phyloP scores from a whole-genome alignment of 2,888 invertebrate genomes.

The Leptopilina myrica region DNA sequence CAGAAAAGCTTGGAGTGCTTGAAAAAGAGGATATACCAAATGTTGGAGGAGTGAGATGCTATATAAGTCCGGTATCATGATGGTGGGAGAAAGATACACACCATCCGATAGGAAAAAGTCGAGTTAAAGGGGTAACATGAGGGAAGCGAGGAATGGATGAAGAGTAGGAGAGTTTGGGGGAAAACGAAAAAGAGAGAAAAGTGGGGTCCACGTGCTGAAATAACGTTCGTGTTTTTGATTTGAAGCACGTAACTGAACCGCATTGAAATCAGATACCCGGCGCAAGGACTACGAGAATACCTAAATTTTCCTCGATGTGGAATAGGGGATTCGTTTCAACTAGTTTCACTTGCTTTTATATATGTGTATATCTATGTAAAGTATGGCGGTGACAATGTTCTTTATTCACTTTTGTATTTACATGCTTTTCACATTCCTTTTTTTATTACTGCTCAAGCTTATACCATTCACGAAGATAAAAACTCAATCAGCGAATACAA shows the following conservation, averaged over 20 bases:
- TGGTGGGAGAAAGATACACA: constrained; percentile 6
- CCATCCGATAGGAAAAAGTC: constrained; percentile 11
- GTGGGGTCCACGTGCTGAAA: constrained; percentile 68
- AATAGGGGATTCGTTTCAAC: constrained; percentile 19
- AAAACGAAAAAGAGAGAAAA: constrained; percentile 57
- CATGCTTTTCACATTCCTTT: too few relatives aligned
- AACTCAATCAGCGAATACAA: too few relatives aligned
- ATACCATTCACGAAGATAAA: too few relatives aligned
- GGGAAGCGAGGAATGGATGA: not conserved
- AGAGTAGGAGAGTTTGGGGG: not conserved
- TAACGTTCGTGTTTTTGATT: constrained; percentile 73
- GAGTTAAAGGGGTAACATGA: constrained; percentile 35
- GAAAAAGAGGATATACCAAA: constrained; percentile 18
- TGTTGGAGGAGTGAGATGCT: not conserved
- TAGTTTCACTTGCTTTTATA: constrained; percentile 18
- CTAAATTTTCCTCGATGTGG: constrained; percentile 54
- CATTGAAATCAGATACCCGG: constrained; percentile 74
- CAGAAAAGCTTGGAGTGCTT: constrained; percentile 13
- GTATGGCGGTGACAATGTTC: constrained; percentile 25
- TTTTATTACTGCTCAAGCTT: too few relatives aligned
- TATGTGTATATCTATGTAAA: not conserved
- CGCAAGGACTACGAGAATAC: constrained; percentile 66
- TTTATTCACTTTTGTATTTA: not conserved
- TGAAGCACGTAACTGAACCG: constrained; percentile 73
- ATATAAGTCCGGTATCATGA: too few relatives aligned